A percentile compares a stretch with the other conserved stretches of the same genome.
Conservation (phyloP, 2,888 invertebrate genomes). For the Aricia artaxerxes region DNA sequence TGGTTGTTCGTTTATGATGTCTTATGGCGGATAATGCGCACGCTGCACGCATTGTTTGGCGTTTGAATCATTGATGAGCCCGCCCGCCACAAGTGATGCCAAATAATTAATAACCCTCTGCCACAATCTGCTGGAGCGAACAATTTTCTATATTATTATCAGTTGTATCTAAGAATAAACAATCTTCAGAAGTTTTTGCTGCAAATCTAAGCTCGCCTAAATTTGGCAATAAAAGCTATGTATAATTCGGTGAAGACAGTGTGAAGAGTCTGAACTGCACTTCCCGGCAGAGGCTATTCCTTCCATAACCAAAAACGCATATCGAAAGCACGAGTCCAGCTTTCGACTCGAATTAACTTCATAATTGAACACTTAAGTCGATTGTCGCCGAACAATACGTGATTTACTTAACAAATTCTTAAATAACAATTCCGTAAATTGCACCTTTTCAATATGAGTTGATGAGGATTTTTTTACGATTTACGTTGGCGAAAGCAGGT, state of each 20-base stretch:
- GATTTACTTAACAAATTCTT: conserved; percentile 29
- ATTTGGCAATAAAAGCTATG: too few relatives aligned
- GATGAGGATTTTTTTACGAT: conserved; percentile 74
- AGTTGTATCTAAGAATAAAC: neutral
- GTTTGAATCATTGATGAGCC: conserved; percentile 73
- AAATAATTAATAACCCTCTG: conserved; percentile 71
- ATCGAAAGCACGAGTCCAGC: too few relatives aligned
- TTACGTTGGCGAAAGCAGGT: conserved; percentile 74
- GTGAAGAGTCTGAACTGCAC: too few relatives aligned
- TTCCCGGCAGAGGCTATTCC: too few relatives aligned
- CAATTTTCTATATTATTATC: neutral
- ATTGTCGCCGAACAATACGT: conserved; percentile 22
- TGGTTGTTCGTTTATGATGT: conserved; percentile 80
- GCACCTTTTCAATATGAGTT: conserved; percentile 62
- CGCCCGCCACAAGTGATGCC: conserved; percentile 62
- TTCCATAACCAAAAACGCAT: too few relatives aligned
- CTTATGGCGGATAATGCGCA: conserved; percentile 76
- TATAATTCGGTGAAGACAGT: too few relatives aligned
- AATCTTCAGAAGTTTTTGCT: neutral
- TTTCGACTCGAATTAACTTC: conserved; percentile 2
- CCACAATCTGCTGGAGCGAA: conserved; percentile 26
- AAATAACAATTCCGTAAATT: conserved; percentile 35
- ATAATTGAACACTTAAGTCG: conserved; percentile 25
- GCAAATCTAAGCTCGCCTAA: neutral
- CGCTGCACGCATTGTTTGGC: conserved; percentile 73